phyloP scores from a whole-genome alignment of 2,113 vertebrate species.

The Ahaetulla prasina region DNA sequence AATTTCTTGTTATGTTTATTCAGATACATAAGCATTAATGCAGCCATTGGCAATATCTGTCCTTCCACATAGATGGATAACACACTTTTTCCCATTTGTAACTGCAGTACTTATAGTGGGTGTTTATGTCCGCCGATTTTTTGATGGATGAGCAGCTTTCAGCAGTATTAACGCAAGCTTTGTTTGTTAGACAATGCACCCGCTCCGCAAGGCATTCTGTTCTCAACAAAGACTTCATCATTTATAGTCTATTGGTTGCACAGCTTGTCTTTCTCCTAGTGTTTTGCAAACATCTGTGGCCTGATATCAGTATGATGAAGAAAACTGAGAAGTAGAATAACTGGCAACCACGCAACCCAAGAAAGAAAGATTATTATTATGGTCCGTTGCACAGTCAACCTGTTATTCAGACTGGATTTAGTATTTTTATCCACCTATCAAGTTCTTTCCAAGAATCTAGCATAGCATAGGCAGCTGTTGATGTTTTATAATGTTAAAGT shows the following conservation, averaged over 20 bases:
- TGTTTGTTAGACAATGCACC: conserved; percentile 20
- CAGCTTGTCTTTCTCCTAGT: background rate
- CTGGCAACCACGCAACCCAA: background rate
- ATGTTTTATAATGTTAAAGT: background rate
- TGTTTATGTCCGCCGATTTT: background rate
- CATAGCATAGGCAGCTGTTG: background rate
- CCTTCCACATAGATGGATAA: background rate
- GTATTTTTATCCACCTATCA: background rate
- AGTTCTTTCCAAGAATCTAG: background rate
- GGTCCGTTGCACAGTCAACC: background rate
- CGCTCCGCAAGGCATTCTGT: conserved; percentile 4
- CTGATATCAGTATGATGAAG: background rate
- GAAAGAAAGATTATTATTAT: conserved; percentile 12
- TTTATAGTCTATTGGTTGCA: background rate
- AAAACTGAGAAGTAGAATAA: background rate
- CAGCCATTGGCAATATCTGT: background rate
- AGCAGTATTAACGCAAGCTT: background rate
- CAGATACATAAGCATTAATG: background rate
- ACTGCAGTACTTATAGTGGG: background rate
- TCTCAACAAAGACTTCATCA: conserved; percentile 9
- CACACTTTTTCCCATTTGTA: background rate
- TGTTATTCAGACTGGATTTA: background rate
- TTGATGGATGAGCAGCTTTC: background rate
- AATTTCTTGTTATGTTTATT: background rate
- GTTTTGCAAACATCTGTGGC: background rate